Conservation (phyloP, 2,797 vertebrate genomes). For the Ptychadena robeensis region DNA sequence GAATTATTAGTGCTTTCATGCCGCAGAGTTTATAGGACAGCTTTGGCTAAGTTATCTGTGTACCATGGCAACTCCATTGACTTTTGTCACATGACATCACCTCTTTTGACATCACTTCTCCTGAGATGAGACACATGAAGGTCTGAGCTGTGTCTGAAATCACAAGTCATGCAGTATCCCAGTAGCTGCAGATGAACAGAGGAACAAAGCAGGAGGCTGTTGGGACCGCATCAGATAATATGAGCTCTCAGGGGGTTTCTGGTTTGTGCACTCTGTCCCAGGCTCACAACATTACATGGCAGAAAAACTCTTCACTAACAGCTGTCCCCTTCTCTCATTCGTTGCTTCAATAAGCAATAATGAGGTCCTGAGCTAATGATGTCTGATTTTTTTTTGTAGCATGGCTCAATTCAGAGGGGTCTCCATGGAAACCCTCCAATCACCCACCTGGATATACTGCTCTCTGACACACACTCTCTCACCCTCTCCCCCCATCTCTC, state of each 20-base stretch:
- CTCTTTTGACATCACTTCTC: slow-evolving; percentile 21
- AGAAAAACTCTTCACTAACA: slow-evolving; percentile 62
- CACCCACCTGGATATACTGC: slow-evolving; percentile 67
- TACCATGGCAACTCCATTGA: slow-evolving; percentile 55
- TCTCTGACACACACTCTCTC: slow-evolving; percentile 69
- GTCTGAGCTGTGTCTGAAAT: neutral
- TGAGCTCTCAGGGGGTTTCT: neutral
- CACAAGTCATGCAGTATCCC: slow-evolving; percentile 10
- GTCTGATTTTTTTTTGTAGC: slow-evolving; percentile 77
- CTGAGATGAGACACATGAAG: slow-evolving; percentile 6
- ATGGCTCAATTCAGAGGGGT: slow-evolving; percentile 73
- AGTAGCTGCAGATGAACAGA: slow-evolving; percentile 15
- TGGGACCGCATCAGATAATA: slow-evolving; percentile 14
- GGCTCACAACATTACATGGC: neutral
- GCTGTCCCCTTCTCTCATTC: slow-evolving; percentile 73
- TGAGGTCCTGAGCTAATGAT: slow-evolving; percentile 79
- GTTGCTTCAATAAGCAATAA: slow-evolving; percentile 81
- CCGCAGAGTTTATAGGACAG: neutral
- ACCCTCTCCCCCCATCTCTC: no score
- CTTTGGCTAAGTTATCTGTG: slow-evolving; percentile 41
- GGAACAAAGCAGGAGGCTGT: slow-evolving; percentile 1
- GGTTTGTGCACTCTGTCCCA: slow-evolving; percentile 26
- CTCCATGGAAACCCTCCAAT: slow-evolving; percentile 79
- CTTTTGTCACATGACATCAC: slow-evolving; percentile 53
- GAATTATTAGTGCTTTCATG: neutral